These are phyloP conservation scores for Alces alces DNA, from an alignment of 2,113 vertebrate species.

Conservation along the genomic window DNA sequence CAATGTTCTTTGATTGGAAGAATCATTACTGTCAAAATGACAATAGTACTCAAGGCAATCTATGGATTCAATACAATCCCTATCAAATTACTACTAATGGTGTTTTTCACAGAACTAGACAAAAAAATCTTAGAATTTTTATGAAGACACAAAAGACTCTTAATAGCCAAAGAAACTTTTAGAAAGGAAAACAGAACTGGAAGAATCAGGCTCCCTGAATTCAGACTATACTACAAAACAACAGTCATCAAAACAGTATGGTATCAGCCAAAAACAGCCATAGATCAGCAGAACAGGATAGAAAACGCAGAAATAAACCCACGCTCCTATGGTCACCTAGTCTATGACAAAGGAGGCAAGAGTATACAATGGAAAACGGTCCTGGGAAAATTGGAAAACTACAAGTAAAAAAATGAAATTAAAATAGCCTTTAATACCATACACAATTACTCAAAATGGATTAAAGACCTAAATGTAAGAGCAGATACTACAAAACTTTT, in stretches of 20 bases:
- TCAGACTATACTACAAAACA: not conserved
- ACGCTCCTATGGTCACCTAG: not conserved
- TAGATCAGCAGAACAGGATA: not conserved
- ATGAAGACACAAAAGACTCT: not conserved
- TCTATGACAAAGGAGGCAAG: not conserved
- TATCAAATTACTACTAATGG: not conserved
- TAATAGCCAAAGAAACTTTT: not conserved
- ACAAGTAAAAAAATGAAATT: not conserved
- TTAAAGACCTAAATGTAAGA: not conserved
- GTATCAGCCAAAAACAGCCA: not conserved
- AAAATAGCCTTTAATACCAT: not conserved
- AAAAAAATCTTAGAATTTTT: not conserved
- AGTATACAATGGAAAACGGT: not conserved
- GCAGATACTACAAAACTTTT: not conserved
- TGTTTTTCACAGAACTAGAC: not conserved
- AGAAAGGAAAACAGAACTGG: not conserved
- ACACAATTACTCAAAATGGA: not conserved
- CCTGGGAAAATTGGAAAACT: not conserved
- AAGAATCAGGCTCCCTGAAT: not conserved
- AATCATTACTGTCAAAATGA: not conserved
- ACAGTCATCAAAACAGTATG: not conserved
- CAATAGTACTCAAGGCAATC: not conserved
- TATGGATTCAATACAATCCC: not conserved
- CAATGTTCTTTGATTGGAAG: not conserved
- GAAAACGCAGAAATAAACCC: not conserved